These are phyloP conservation scores for Nansenia antarctica DNA, from an alignment of 2,113 vertebrate species.

Conservation along the genomic window DNA sequence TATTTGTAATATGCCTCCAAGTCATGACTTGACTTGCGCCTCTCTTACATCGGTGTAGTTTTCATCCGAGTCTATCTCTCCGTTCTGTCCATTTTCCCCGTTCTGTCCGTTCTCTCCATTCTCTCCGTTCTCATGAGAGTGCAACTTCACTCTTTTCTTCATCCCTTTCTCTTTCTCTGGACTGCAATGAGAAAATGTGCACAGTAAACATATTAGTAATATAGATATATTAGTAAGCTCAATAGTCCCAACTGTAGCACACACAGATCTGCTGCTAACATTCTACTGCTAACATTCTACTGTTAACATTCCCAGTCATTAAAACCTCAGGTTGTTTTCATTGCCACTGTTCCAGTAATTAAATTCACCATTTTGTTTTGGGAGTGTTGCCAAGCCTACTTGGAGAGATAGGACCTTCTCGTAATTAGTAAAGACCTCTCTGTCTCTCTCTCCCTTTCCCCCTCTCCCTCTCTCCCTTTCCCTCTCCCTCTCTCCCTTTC, in stretches of 20 bases:
- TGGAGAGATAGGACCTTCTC: constrained; percentile 19
- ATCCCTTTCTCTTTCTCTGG: constrained; percentile 87
- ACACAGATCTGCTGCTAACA: too few relatives aligned
- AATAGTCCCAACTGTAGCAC: too few relatives aligned
- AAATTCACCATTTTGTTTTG: constrained; percentile 32
- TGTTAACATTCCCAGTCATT: not conserved
- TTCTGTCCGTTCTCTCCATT: constrained; percentile 79
- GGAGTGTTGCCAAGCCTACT: constrained; percentile 35
- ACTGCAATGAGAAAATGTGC: constrained; percentile 61
- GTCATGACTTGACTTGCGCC: not conserved
- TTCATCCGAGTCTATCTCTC: constrained; percentile 79
- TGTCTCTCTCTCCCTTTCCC: constrained; percentile 24
- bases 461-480: constrained; percentile 15
- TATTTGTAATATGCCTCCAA: too few relatives aligned
- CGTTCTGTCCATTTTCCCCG: constrained; percentile 75
- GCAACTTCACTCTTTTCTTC: constrained; percentile 88
- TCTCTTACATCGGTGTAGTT: constrained; percentile 79
- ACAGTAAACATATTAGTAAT: not conserved
- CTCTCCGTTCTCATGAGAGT: constrained; percentile 81
- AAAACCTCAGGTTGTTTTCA: not conserved
- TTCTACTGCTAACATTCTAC: too few relatives aligned
- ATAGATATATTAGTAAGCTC: too few relatives aligned
- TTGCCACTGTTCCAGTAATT: not conserved
- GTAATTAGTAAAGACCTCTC: constrained; percentile 36
- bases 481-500: constrained; percentile 16